phyloP scores from a whole-genome alignment of 2,113 vertebrate species.

The Chrysemys picta region DNA sequence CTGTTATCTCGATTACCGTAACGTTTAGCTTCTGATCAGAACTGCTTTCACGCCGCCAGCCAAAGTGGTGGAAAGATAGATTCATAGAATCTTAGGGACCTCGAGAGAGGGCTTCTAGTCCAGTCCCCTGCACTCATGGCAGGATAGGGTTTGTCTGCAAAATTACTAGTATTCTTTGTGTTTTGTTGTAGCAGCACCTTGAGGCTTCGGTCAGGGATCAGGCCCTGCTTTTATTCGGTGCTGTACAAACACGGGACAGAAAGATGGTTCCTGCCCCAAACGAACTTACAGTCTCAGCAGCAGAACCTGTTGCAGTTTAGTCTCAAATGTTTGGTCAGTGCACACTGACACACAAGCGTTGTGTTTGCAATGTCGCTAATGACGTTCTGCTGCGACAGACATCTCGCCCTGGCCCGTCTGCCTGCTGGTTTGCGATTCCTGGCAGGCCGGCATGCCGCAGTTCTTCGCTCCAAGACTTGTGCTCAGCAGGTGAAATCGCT shows the following conservation, averaged over 20 bases:
- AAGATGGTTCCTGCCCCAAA: neutral
- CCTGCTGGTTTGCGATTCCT: neutral
- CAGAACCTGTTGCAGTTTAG: no score
- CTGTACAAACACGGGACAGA: neutral
- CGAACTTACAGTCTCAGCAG: neutral
- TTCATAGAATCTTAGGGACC: no score
- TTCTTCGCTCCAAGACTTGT: neutral
- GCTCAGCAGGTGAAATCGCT: neutral
- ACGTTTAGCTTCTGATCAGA: neutral
- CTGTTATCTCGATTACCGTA: neutral
- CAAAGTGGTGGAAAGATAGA: neutral
- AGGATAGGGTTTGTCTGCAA: neutral
- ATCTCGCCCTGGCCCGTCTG: fast-evolving
- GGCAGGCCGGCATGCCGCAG: neutral
- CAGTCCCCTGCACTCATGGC: no score
- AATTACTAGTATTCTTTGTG: neutral
- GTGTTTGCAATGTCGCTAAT: neutral
- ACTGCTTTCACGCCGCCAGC: neutral
- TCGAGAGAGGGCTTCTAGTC: no score
- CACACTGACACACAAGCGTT: neutral
- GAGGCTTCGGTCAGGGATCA: neutral
- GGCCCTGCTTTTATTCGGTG: neutral
- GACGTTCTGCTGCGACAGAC: fast-evolving
- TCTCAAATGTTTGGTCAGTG: neutral
- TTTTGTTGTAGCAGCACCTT: neutral